These are phyloP conservation scores for Bedellia somnulentella DNA, from an alignment of 2,888 invertebrate genomes.

Conservation along the genomic window DNA sequence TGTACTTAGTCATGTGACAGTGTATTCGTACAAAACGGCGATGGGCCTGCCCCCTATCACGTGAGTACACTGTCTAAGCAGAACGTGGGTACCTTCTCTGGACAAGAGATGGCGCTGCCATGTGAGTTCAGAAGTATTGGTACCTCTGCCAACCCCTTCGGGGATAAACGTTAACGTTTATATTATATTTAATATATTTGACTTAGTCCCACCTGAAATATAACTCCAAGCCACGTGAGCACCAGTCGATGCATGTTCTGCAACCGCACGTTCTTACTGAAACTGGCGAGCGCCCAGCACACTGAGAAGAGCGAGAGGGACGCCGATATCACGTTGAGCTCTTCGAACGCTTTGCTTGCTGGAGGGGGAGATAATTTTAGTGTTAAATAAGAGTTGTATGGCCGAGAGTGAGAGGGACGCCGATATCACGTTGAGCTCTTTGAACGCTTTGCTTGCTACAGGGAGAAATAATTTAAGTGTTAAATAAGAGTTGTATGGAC, in stretches of 20 bases:
- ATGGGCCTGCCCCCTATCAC: too few species aligned
- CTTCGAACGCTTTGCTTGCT: conserved; percentile 62
- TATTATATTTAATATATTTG: too few species aligned
- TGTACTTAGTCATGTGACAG: too few species aligned
- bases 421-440: conserved; percentile 79
- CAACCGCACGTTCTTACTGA: conserved; percentile 82
- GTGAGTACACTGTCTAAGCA: too few species aligned
- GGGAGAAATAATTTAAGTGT: too few species aligned
- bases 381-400: too few species aligned
- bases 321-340: conserved; percentile 80
- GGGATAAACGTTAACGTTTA: too few species aligned
- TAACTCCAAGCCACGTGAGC: conserved; percentile 80
- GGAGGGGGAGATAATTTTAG: conserved; percentile 11
- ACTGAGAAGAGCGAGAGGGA: conserved; percentile 81
- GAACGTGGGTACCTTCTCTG: too few species aligned
- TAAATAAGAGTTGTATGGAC: conserved; percentile 58
- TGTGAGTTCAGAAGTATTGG: too few species aligned
- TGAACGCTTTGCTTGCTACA: conserved; percentile 55
- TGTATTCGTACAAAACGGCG: too few species aligned
- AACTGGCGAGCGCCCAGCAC: conserved; percentile 89
- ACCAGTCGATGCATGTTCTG: conserved; percentile 83
- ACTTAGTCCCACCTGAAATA: conserved; percentile 66
- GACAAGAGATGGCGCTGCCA: too few species aligned
- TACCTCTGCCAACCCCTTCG: too few species aligned
- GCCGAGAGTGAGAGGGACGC: conserved; percentile 77